Conservation (phyloP, 1,140 invertebrate genomes). For the Drosophila ananassae region DNA sequence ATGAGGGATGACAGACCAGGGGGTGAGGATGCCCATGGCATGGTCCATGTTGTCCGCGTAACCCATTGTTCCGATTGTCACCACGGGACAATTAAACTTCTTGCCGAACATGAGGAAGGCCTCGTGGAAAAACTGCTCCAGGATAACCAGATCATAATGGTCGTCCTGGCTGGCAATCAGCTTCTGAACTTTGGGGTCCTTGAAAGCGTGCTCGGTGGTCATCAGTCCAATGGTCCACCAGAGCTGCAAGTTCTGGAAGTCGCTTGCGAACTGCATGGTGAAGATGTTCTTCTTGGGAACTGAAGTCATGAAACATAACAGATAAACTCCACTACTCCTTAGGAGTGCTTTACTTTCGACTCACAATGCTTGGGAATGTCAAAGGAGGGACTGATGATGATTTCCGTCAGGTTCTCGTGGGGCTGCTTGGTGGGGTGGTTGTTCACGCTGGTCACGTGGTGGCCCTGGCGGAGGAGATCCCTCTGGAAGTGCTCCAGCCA, state of each 20-base stretch:
- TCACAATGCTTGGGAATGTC: constrained; percentile 85
- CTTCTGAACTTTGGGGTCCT: constrained; percentile 83
- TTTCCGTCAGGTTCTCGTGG: constrained; percentile 84
- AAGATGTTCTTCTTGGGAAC: constrained; percentile 82
- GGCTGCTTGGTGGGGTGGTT: constrained; percentile 84
- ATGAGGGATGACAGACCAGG: constrained; percentile 84
- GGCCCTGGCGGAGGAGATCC: constrained; percentile 86
- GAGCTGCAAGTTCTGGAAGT: constrained; percentile 75
- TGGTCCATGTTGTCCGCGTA: constrained; percentile 86
- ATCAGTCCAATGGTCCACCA: constrained; percentile 84
- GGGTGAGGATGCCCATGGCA: constrained; percentile 85
- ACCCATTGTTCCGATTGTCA: constrained; percentile 85
- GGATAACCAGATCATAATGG: constrained; percentile 85
- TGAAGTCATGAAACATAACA: constrained; percentile 2
- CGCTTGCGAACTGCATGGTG: constrained; percentile 70
- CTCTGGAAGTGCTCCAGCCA: constrained; percentile 85
- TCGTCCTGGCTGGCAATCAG: constrained; percentile 84
- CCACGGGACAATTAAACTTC: constrained; percentile 85
- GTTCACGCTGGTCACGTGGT: constrained; percentile 87
- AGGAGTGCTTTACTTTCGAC: constrained; percentile 11
- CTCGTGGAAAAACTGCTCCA: constrained; percentile 86
- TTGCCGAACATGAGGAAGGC: constrained; percentile 85
- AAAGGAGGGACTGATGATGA: constrained; percentile 84
- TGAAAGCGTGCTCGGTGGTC: constrained; percentile 84
- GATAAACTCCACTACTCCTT: background rate